phyloP scores from a whole-genome alignment of 1,140 invertebrate species.

The Eciton burchellii region DNA sequence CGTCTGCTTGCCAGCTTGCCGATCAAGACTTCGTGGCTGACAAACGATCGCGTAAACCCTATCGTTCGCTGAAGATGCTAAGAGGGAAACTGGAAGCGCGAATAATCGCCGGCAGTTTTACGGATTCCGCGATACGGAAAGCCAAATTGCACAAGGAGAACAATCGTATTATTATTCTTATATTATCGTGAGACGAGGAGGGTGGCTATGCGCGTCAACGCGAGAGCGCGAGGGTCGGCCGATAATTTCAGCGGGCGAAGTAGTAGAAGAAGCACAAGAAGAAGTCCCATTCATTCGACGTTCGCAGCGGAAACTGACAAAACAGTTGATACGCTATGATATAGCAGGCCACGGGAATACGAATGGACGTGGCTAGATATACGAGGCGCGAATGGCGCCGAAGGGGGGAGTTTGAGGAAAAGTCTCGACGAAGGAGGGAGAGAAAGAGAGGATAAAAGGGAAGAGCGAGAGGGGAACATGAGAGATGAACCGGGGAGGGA shows the following conservation, averaged over 20 bases:
- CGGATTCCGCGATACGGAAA: slow-evolving; percentile 18
- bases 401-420: slow-evolving; percentile 63
- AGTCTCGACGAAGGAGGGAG: slow-evolving; percentile 57
- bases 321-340: slow-evolving; percentile 84
- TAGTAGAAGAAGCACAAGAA: slow-evolving; percentile 77
- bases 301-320: slow-evolving; percentile 82
- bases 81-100: not conserved
- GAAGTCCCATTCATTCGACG: slow-evolving; percentile 82
- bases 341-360: slow-evolving; percentile 78
- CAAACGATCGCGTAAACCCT: not conserved
- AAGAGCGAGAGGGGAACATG: slow-evolving; percentile 33
- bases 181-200: slow-evolving; percentile 48
- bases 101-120: slow-evolving; percentile 29
- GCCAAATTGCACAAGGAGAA: not conserved
- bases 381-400: slow-evolving; percentile 66
- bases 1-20: not conserved
- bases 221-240: slow-evolving; percentile 10
- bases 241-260: slow-evolving; percentile 82
- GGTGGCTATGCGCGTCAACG: slow-evolving; percentile 14
- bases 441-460: slow-evolving; percentile 49
- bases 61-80: not conserved
- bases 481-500: slow-evolving; percentile 30
- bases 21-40: not conserved
- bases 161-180: slow-evolving; percentile 72
- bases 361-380: slow-evolving; percentile 78